These are phyloP conservation scores for Quadriops clusia DNA, from an alignment of 2,888 invertebrate species.

Conservation along the genomic window DNA sequence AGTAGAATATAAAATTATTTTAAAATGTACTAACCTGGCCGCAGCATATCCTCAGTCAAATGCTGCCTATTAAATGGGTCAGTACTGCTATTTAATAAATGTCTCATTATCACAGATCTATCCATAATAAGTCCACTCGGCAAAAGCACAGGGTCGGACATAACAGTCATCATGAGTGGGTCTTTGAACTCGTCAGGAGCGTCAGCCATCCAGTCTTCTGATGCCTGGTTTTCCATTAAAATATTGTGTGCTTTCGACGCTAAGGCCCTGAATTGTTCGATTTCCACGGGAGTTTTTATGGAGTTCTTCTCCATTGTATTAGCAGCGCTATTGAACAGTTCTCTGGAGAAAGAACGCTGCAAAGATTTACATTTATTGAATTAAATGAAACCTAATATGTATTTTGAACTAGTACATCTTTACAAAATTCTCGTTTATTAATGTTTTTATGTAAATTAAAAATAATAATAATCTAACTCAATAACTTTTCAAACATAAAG, in stretches of 20 bases:
- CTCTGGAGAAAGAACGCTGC: constrained; percentile 85
- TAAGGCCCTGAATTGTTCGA: constrained; percentile 71
- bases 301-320: constrained; percentile 65
- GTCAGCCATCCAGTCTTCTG: constrained; percentile 87
- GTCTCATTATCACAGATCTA: constrained; percentile 82
- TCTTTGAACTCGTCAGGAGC: constrained; percentile 95
- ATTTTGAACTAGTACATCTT: too few relatives aligned
- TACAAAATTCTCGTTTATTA: too few relatives aligned
- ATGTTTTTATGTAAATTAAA: too few relatives aligned
- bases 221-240: constrained; percentile 68
- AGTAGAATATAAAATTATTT: constrained; percentile 8
- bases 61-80: constrained; percentile 97
- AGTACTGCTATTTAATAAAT: constrained; percentile 88
- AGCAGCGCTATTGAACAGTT: constrained; percentile 85
- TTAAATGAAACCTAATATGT: too few relatives aligned
- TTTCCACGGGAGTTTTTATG: constrained; percentile 76
- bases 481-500: too few relatives aligned
- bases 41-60: constrained; percentile 85
- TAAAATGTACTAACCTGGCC: constrained; percentile 52
- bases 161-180: constrained; percentile 92
- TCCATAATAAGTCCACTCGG: constrained; percentile 90
- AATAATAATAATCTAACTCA: too few relatives aligned
- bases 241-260: constrained; percentile 69
- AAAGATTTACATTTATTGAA: too few relatives aligned
- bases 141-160: constrained; percentile 88